Evolutionary conservation across 1,140 invertebrate genomes (phyloP), one percentile per base, ranked within the genome.

Genomic region (Manduca sexta): DNA sequence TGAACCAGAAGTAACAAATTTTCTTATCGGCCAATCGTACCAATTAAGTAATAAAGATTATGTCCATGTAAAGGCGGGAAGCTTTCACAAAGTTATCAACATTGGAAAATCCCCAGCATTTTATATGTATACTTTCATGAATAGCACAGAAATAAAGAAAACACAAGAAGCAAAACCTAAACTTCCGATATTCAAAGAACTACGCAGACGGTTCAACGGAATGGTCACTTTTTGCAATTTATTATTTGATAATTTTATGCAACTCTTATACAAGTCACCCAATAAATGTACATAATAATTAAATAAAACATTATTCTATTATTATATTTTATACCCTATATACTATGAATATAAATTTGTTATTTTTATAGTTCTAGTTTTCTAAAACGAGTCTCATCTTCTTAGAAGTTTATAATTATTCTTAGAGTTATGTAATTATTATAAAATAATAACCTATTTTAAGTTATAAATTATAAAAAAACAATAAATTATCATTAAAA

Each of bases 101-200:
- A 88, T 92, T 0, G 92, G 93, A 15, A 56, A 82, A 10, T 88
- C 83, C 33, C 92, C 94, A n/a, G 93, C 94, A 0, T 95, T 91
- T 66, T 96, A 94, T 71, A 93, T 96, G 90, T 97, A 95, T 63
- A 92, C 92, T 0, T 96, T 91, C 69, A 85, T 52, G 33, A 79
- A 84, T 29, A 47, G 10, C 2, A 58, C 77, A 1, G 55, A 72
- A 38, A 34, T 6, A 14, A 44, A 2, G 16, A 53, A 33, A 14
- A 39, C 43, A 15, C 3, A 29, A 15, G 12, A 3, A 2, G 4
- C 52, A 29, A 67, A 58, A 40, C 45, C 56, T n/a, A 84, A 74
- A 50, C 52, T 87, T 29, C 83, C 84, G 0, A 59, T 86, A 12
- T 21, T 35, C 1, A 60, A 41, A 16, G 84, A 87, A 54, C 47